Conservation (phyloP, 2,888 invertebrate species). For the Asteroscopus sphinx region DNA sequence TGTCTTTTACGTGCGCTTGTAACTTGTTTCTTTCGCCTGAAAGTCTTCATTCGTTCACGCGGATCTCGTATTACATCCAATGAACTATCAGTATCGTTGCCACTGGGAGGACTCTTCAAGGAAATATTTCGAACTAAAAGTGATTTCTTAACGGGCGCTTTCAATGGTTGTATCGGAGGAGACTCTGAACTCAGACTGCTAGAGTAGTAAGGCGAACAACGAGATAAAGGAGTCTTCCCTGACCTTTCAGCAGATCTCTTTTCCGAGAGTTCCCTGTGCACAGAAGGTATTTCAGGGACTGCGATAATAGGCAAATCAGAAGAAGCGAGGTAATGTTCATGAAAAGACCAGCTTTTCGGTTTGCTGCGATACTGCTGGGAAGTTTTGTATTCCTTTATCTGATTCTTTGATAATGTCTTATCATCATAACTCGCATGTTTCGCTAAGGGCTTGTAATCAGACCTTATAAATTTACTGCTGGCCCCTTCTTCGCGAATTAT, state of each 20-base stretch:
- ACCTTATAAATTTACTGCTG: constrained; percentile 81
- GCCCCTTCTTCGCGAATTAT: constrained; percentile 80
- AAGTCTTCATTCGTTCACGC: constrained; percentile 92
- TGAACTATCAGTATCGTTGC: constrained; percentile 93
- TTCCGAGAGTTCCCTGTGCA: constrained; percentile 83
- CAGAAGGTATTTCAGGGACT: constrained; percentile 88
- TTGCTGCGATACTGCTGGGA: constrained; percentile 89
- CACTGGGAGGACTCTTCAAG: constrained; percentile 92
- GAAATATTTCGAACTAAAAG: constrained; percentile 90
- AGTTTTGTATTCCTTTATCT: constrained; percentile 91
- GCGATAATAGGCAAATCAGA: constrained; percentile 88
- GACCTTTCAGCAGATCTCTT: constrained; percentile 82
- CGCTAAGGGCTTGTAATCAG: constrained; percentile 90
- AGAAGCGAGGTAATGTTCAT: constrained; percentile 90
- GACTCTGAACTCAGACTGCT: constrained; percentile 94
- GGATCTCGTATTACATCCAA: constrained; percentile 92
- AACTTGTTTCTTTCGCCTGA: constrained; percentile 91
- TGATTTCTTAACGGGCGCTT: constrained; percentile 91
- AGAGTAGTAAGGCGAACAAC: constrained; percentile 94
- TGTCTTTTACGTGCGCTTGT: constrained; percentile 89
- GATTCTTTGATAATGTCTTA: constrained; percentile 91
- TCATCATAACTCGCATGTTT: constrained; percentile 92
- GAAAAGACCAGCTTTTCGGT: constrained; percentile 91
- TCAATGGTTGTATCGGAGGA: constrained; percentile 92
- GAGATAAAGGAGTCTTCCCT: constrained; percentile 90